These are phyloP conservation scores for Gnathonemus echidnorhynchus DNA, from an alignment of 2,113 vertebrate species.

Conservation along the genomic window DNA sequence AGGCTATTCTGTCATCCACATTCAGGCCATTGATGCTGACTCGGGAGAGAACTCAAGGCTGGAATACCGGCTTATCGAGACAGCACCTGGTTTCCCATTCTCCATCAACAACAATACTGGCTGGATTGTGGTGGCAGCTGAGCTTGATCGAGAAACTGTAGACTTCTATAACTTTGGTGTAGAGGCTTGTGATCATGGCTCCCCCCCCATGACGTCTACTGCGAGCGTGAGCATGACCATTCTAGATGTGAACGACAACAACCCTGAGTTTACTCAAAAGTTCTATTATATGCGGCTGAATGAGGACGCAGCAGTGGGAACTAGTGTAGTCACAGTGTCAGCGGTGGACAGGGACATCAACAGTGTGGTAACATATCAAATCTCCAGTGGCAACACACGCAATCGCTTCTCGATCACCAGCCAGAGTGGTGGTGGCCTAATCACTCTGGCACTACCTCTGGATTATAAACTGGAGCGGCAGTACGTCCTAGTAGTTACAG, in stretches of 20 bases:
- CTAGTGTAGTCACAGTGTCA: conserved; percentile 84
- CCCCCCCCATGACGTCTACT: conserved; percentile 72
- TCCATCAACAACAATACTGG: conserved; percentile 86
- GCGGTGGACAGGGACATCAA: conserved; percentile 88
- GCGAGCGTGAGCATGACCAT: conserved; percentile 87
- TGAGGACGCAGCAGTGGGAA: conserved; percentile 84
- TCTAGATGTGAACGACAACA: conserved; percentile 92
- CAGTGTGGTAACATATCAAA: conserved; percentile 92
- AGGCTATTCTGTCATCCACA: conserved; percentile 85
- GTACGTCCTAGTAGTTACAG: conserved; percentile 78
- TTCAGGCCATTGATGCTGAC: conserved; percentile 87
- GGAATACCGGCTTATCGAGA: conserved; percentile 75
- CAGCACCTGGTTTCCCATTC: conserved; percentile 70
- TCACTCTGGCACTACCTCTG: conserved; percentile 82
- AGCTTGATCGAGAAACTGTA: conserved; percentile 80
- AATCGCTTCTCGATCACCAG: conserved; percentile 97
- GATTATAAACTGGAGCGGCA: conserved; percentile 95
- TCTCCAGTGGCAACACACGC: conserved; percentile 86
- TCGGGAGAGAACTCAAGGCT: conserved; percentile 82
- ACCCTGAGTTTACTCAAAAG: conserved; percentile 82
- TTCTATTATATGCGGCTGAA: conserved; percentile 81
- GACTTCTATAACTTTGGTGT: conserved; percentile 89
- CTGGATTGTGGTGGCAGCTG: conserved; percentile 82
- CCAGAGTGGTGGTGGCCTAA: conserved; percentile 83
- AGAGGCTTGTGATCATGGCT: conserved; percentile 82